These are phyloP conservation scores for Sandelia bainsii DNA, from an alignment of 2,797 vertebrate species.

Conservation along the genomic window DNA sequence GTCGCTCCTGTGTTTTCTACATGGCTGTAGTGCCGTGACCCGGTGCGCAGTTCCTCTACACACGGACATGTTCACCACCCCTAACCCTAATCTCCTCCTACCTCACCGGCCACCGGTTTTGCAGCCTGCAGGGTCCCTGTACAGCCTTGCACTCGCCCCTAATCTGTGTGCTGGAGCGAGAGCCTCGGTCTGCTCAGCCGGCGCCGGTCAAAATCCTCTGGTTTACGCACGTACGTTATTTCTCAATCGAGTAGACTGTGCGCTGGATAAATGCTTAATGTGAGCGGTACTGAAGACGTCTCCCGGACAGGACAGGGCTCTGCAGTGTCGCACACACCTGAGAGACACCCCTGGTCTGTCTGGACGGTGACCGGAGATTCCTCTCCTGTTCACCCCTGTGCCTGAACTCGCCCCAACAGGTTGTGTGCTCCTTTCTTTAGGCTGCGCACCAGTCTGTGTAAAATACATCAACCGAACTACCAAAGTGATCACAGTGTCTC, in stretches of 20 bases:
- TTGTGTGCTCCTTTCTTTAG: slow-evolving; percentile 27
- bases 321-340: slow-evolving; percentile 48
- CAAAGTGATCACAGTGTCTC: slow-evolving; percentile 22
- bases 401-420: background rate
- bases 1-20: background rate
- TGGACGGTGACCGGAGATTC: slow-evolving; percentile 8
- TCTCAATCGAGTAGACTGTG: slow-evolving; percentile 1
- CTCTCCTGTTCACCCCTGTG: background rate
- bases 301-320: slow-evolving; percentile 22
- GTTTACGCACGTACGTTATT: slow-evolving; percentile 13
- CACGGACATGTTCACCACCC: background rate
- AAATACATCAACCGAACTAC: slow-evolving; percentile 20
- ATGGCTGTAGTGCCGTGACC: slow-evolving; percentile 34
- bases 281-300: slow-evolving; percentile 26
- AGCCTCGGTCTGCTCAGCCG: background rate
- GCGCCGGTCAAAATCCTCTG: background rate
- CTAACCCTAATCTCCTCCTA: slow-evolving; percentile 29
- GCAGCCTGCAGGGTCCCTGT: background rate
- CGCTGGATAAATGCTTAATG: slow-evolving; percentile 25
- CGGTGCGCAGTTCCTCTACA: slow-evolving; percentile 11
- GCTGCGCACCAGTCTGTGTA: slow-evolving; percentile 40
- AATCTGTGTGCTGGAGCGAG: background rate
- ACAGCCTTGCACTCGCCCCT: slow-evolving; percentile 2
- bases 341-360: slow-evolving; percentile 4
- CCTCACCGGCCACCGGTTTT: background rate